phyloP scores from a whole-genome alignment of 2,113 vertebrate genomes.

The Emydocephalus ijimae region DNA sequence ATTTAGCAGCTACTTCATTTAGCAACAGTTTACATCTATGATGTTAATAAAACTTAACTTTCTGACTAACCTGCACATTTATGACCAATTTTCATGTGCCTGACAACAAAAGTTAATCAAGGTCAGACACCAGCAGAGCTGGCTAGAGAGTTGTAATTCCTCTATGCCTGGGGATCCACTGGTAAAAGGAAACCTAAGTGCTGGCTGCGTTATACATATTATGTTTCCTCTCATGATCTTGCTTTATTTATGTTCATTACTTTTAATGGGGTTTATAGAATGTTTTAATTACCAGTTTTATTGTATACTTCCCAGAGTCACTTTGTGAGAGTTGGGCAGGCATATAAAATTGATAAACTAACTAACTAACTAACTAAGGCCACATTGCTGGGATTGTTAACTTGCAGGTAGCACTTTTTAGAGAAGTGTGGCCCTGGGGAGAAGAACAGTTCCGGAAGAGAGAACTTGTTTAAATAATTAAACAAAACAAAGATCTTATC shows the following conservation, averaged over 20 bases:
- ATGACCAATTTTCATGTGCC: neutral
- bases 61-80: neutral
- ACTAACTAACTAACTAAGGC: neutral
- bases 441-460: neutral
- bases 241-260: neutral
- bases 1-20: neutral
- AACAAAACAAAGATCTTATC: neutral
- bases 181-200: neutral
- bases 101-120: neutral
- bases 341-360: neutral
- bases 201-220: neutral
- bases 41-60: neutral
- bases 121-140: neutral
- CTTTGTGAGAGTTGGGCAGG: neutral
- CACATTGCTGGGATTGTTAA: neutral
- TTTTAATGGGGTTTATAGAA: neutral
- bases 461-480: neutral
- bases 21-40: neutral
- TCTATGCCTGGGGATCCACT: neutral
- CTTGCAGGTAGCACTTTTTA: neutral
- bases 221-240: neutral
- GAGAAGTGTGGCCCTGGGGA: neutral
- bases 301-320: neutral
- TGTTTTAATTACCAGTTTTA: neutral
- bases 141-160: neutral